Base-by-base conservation (phyloP, 2,797 vertebrate genomes). In the Antennarius maculatus region DNA sequence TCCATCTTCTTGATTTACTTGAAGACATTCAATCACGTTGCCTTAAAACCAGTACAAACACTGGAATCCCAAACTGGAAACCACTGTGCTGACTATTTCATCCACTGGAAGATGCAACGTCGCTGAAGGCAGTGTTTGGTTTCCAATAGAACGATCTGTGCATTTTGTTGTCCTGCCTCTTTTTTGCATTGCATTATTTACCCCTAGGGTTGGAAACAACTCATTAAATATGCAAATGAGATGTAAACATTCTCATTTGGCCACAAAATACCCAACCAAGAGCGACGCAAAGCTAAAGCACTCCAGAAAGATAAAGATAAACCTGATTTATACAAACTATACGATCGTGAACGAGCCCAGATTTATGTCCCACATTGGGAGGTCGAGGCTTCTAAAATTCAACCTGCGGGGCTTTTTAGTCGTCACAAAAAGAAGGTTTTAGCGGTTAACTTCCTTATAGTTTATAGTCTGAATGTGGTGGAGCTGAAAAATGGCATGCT, bases 61-160 rank as follows among this genome's bases (percentile, higher is more conserved):
- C 23, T 50, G 61, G 61, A 3, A 52, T 52, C 65, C 54, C 1
- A 74, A 82, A 84, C 62, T 78, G 41, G 69, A 67, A 16, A 76
- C 80, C 9, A 3, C 31, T 68, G 62, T 53, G 66, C 76, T 71
- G 3, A 7, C 29, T 51, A 37, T 58, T 23, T 23, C 69, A 83
- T 74, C 61, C 77, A 70, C 54, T 3, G 28, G 61, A 37, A 51
- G 48, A 57, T 46, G 46, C 39, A 54, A 31, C 47, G 63, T 48
- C 61, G 47, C 56, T 69, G 41, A 54, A 53, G 45, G 47, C 29
- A 64, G 23, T 75, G 65, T 61, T 64, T 34, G 31, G 5, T 5
- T 34, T 34, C 3, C 31, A 34, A 34, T 6, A 34, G 31, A 5
- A 34, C 31, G 31, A 34, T 23, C 23, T 23, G 23, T 23, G 23